Base-by-base conservation (phyloP, 2,113 vertebrate species). In the Rhagologus leucostigma region DNA sequence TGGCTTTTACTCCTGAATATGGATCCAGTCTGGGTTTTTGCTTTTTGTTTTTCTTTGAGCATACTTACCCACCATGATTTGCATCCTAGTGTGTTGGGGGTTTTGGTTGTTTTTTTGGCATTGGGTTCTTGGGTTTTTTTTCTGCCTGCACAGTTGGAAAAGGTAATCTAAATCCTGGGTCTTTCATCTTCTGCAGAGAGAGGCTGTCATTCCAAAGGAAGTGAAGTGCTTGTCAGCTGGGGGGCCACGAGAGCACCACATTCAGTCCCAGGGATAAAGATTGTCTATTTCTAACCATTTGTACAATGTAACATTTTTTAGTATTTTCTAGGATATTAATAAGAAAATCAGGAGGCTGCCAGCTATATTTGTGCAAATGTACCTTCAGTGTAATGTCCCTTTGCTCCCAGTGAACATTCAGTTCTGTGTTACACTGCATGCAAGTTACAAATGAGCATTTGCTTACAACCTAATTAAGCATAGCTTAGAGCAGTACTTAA, bases 381-480 rank as follows among this genome's bases (percentile, higher is more conserved):
- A 74, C 80, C 83, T 83, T 83, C 33, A 20, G 33, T 46, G 71
- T 85, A 62, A 90, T 94, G 93, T 93, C 70, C 82, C 78, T 69
- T 82, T 79, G 44, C 88, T 95, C 47, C 74, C 59, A 39, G 49
- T 76, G 92, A 96, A 88, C 64, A 85, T 77, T 88, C 39, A 86
- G 71, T 94, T 95, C 92, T 59, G 46, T 0, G 0, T 94, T 93
- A 42, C 41, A 11, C 47, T 90, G 63, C 79, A 23, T 41, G 32
- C 68, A 62, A 84, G 76, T 84, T 88, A 77, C 79, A 93, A 95
- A 74, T 86, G 85, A 95, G 88, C 85, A 80, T 96, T 95, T 95
- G 71, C 90, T 93, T 93, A 80, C 55, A 67, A 76, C 60, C 88
- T 95, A 89, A 93, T 96, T 88, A 93, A 93, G 50, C 71, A 26